Conservation (phyloP, 2,113 vertebrate species). For the Addax nasomaculatus region DNA sequence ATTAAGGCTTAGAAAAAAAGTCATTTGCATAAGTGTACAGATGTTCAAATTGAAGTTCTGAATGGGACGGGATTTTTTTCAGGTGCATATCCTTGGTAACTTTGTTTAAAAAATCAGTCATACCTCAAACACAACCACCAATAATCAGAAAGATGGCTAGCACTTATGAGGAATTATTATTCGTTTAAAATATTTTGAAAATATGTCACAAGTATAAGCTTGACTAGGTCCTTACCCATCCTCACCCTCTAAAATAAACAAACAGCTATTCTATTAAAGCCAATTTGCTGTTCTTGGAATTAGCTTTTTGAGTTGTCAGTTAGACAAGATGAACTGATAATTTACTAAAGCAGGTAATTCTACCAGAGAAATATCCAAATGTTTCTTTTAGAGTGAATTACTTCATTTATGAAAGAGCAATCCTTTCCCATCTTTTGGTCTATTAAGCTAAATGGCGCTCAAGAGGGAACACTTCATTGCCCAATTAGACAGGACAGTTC, state of each 20-base stretch:
- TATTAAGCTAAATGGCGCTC: not conserved
- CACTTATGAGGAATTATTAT: not conserved
- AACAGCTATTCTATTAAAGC: not conserved
- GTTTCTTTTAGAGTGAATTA: not conserved
- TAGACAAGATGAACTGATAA: not conserved
- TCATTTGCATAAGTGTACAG: not conserved
- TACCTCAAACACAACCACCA: not conserved
- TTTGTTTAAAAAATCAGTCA: slow-evolving; percentile 28
- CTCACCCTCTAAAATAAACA: slow-evolving; percentile 17
- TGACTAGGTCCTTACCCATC: not conserved
- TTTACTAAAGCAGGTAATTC: not conserved
- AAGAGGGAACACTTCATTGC: not conserved
- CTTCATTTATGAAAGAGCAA: not conserved
- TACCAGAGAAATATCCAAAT: not conserved
- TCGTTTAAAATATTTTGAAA: not conserved
- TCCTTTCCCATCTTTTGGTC: not conserved
- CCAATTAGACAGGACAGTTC: not conserved
- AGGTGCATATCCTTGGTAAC: not conserved
- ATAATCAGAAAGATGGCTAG: not conserved
- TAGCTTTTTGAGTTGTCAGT: not conserved
- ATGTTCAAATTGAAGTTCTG: slow-evolving; percentile 30
- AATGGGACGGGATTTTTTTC: not conserved
- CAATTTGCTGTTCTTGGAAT: slow-evolving; percentile 34
- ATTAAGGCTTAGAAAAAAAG: not conserved
- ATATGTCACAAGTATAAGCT: not conserved